Conservation (phyloP, 1,140 invertebrate genomes). For the Brevipalpus yothersi region DNA sequence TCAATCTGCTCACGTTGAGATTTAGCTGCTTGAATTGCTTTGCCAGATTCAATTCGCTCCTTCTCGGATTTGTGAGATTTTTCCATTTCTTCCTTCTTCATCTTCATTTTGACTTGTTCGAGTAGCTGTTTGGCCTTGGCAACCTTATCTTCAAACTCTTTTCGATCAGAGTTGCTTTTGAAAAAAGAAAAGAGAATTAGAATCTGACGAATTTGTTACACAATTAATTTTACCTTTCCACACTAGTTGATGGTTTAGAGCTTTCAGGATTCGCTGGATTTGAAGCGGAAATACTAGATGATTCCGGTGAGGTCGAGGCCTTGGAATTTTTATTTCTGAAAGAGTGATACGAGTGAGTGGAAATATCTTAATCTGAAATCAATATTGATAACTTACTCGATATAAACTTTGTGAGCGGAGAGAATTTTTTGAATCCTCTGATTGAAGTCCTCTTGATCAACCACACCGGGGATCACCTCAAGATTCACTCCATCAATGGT, state of each 20-base stretch:
- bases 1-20: constrained; percentile 43
- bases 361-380: no score
- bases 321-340: no score
- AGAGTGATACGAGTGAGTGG: no score
- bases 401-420: constrained; percentile 15
- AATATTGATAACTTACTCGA: not conserved
- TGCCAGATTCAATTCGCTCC: constrained; percentile 38
- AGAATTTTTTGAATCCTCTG: constrained; percentile 19
- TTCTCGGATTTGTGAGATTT: constrained; percentile 25
- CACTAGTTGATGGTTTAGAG: no score
- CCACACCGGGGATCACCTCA: constrained; percentile 38
- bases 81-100: constrained; percentile 7
- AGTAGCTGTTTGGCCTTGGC: not conserved
- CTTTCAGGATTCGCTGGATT: no score
- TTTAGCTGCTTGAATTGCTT: constrained; percentile 38
- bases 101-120: constrained; percentile 1
- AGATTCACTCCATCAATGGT: constrained; percentile 43
- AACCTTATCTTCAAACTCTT: constrained; percentile 1
- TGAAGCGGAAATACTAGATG: no score
- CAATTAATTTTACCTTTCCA: no score
- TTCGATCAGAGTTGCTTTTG: not conserved
- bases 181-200: not conserved
- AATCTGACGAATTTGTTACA: not conserved
- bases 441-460: constrained; percentile 15
- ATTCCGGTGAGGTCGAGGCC: no score